Conservation (phyloP, 2,888 invertebrate genomes). For the Geotrupes spiniger region DNA sequence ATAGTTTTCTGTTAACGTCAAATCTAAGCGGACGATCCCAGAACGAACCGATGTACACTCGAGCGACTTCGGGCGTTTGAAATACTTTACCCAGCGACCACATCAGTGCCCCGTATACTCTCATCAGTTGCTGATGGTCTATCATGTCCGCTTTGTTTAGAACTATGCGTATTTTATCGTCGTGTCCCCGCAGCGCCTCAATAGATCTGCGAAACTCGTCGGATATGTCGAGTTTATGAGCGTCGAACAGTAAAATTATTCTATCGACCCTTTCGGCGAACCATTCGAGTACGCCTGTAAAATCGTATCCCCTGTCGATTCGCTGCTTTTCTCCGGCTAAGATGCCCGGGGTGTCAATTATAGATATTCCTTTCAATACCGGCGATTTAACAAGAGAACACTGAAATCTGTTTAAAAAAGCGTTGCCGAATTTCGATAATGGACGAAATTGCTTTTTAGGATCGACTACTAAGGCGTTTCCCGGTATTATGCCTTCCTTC, state of each 20-base stretch:
- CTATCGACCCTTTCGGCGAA: constrained; percentile 98
- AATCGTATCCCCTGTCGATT: constrained; percentile 91
- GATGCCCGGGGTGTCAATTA: constrained; percentile 97
- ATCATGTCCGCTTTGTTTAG: constrained; percentile 99
- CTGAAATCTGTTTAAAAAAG: constrained; percentile 95
- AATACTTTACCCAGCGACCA: constrained; percentile 98
- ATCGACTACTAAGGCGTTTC: constrained; percentile 97
- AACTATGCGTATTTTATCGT: constrained; percentile 97
- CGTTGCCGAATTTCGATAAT: constrained; percentile 94
- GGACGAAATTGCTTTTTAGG: constrained; percentile 95
- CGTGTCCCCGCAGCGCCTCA: constrained; percentile 91
- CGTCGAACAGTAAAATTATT: constrained; percentile 95
- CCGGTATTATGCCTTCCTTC: constrained; percentile 91
- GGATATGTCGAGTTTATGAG: constrained; percentile 98
- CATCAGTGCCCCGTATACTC: constrained; percentile 98
- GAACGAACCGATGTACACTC: constrained; percentile 98
- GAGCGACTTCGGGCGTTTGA: constrained; percentile 97
- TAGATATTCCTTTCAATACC: constrained; percentile 91
- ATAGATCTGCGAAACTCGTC: constrained; percentile 97
- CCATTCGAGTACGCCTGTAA: constrained; percentile 98
- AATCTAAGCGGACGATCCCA: constrained; percentile 96
- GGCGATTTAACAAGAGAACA: constrained; percentile 88
- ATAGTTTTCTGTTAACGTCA: constrained; percentile 87
- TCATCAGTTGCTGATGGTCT: constrained; percentile 97
- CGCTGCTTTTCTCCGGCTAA: constrained; percentile 85